phyloP scores from a whole-genome alignment of 2,113 vertebrate genomes.

The Cavia aperea region DNA sequence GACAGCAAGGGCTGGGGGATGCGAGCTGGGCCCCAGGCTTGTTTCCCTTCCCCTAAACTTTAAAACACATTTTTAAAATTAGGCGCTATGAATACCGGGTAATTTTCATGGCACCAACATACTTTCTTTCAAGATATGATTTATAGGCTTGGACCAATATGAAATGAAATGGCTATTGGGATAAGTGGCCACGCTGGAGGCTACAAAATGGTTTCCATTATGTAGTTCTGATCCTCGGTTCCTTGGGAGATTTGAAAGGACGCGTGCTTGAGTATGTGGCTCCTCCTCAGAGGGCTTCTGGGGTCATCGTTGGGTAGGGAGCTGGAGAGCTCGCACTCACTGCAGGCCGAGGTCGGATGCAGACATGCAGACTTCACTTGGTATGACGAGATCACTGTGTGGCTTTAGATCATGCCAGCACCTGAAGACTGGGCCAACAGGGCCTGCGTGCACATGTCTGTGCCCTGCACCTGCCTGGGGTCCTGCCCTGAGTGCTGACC shows the following conservation, averaged over 20 bases:
- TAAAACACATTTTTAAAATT: conserved; percentile 69
- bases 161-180: conserved; percentile 64
- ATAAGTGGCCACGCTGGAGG: conserved; percentile 55
- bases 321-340: no score
- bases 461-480: neutral
- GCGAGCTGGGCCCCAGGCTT: neutral
- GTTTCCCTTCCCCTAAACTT: conserved; percentile 53
- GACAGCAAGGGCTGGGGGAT: neutral
- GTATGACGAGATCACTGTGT: neutral
- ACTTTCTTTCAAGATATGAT: conserved; percentile 70
- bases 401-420: neutral
- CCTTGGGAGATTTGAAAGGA: conserved; percentile 43
- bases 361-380: neutral
- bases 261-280: neutral
- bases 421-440: neutral
- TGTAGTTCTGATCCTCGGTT: conserved; percentile 42
- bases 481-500: neutral
- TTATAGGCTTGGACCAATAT: conserved; percentile 65
- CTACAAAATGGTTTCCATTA: conserved; percentile 65
- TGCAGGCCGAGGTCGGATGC: neutral
- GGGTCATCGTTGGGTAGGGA: neutral
- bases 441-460: neutral
- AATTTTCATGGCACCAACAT: conserved; percentile 64
- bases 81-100: conserved; percentile 62
- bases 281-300: neutral